phyloP scores from a whole-genome alignment of 2,797 vertebrate species.

The Pteronotus mesoamericanus region DNA sequence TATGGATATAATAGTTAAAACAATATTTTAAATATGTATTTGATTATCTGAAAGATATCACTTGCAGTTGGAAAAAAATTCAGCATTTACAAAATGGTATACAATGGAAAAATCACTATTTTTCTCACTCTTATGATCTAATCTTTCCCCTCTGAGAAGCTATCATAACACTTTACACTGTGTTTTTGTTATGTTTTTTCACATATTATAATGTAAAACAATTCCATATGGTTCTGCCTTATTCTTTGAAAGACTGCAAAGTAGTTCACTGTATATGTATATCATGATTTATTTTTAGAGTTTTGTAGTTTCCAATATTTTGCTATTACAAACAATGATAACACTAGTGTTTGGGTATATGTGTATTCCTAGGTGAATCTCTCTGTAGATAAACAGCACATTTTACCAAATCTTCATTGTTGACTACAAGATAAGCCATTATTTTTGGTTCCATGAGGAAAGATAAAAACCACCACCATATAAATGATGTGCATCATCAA shows the following conservation, averaged over 20 bases:
- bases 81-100: background rate
- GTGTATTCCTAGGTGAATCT: background rate
- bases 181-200: background rate
- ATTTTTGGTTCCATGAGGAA: background rate
- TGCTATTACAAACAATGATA: background rate
- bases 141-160: background rate
- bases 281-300: background rate
- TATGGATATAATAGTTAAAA: background rate
- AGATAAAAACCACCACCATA: background rate
- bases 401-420: background rate
- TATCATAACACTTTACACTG: background rate
- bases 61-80: background rate
- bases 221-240: background rate
- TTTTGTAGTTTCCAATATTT: background rate
- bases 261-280: background rate
- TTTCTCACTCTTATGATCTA: background rate
- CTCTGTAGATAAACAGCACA: background rate
- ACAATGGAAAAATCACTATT: background rate
- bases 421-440: background rate
- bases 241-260: background rate
- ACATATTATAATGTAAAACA: background rate
- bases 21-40: background rate
- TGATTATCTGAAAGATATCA: background rate
- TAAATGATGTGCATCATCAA: background rate
- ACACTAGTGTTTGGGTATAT: background rate